phyloP scores from a whole-genome alignment of 2,113 vertebrate genomes.

The Telmatochromis sp. region DNA sequence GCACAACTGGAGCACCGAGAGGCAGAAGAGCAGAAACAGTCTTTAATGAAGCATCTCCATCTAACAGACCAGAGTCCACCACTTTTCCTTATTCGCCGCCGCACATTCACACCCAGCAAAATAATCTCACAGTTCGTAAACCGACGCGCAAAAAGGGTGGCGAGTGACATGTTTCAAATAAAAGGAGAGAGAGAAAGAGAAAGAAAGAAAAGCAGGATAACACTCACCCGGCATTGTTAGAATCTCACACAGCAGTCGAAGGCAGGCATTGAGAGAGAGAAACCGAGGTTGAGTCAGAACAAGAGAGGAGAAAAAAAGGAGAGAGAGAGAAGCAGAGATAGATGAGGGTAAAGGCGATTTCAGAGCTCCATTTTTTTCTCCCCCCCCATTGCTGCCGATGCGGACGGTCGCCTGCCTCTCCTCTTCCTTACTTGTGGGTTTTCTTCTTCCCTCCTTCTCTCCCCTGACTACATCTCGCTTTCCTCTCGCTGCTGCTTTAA shows the following conservation, averaged over 20 bases:
- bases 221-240: slow-evolving; percentile 73
- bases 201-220: background rate
- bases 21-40: slow-evolving; percentile 4
- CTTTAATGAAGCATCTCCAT: slow-evolving; percentile 19
- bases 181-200: background rate
- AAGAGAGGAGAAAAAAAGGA: background rate
- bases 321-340: slow-evolving; percentile 7
- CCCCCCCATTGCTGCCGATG: background rate
- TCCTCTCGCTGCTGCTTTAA: slow-evolving; percentile 56
- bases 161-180: slow-evolving; percentile 14
- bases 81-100: background rate
- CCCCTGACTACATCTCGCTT: slow-evolving; percentile 27
- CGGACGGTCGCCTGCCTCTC: slow-evolving; percentile 17
- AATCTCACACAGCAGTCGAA: slow-evolving; percentile 50
- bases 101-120: background rate
- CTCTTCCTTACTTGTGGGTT: slow-evolving; percentile 32
- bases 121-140: background rate
- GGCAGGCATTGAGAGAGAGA: slow-evolving; percentile 22
- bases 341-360: slow-evolving; percentile 26
- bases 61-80: background rate
- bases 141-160: slow-evolving; percentile 13
- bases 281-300: slow-evolving; percentile 5
- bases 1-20: slow-evolving; percentile 34
- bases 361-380: slow-evolving; percentile 48
- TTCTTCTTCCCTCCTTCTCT: slow-evolving; percentile 38